Conservation (phyloP, 2,888 invertebrate species). For the Stenurella melanura region DNA sequence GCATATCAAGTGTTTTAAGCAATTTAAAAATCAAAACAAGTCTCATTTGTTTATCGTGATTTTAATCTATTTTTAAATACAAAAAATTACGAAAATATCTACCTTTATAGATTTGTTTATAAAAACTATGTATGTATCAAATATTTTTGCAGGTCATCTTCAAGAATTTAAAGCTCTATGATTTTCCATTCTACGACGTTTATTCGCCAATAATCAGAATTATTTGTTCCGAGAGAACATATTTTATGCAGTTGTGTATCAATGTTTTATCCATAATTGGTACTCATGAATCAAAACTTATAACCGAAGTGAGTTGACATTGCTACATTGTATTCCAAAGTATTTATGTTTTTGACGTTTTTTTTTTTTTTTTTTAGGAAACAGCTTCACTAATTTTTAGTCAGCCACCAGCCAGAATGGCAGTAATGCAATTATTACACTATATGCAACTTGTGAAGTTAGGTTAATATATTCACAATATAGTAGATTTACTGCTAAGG, state of each 20-base stretch:
- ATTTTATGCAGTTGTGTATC: background rate
- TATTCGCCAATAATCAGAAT: background rate
- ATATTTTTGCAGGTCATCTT: background rate
- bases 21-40: no score
- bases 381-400: slow-evolving; percentile 12
- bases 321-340: no score
- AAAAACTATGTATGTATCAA: no score
- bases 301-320: background rate
- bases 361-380: slow-evolving; percentile 27
- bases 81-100: no score
- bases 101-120: no score
- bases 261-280: background rate
- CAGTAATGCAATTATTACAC: slow-evolving; percentile 27
- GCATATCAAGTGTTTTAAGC: no score
- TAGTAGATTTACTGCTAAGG: no score
- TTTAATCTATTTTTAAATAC: no score
- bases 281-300: slow-evolving; percentile 9
- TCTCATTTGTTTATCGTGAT: no score
- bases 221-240: slow-evolving; percentile 7
- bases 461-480: no score
- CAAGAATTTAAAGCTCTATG: background rate
- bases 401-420: background rate
- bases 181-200: background rate
- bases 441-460: slow-evolving; percentile 26
- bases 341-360: no score